phyloP scores from a whole-genome alignment of 2,797 vertebrate genomes.

The Gobio occitaniae region DNA sequence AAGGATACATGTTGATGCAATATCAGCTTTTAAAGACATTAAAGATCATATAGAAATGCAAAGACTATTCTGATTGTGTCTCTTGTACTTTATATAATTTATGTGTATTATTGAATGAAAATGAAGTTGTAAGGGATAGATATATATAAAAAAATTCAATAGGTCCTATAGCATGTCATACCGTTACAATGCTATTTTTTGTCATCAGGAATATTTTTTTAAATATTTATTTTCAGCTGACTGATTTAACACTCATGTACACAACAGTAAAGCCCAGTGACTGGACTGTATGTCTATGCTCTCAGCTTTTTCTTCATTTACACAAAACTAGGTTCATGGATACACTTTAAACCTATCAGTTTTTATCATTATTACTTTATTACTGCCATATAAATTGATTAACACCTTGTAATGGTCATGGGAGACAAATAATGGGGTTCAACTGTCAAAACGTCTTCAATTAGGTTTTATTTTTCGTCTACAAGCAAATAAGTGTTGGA shows the following conservation, averaged over 20 bases:
- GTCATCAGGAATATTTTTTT: not conserved
- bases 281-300: not conserved
- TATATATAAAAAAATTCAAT: no score
- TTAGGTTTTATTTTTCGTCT: not conserved
- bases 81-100: not conserved
- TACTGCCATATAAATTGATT: not conserved
- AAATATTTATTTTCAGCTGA: not conserved
- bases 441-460: not conserved
- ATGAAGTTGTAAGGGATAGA: not conserved
- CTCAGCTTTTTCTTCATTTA: not conserved
- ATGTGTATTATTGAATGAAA: not conserved
- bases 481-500: not conserved
- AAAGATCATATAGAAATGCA: slow-evolving; percentile 64
- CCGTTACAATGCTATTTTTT: not conserved
- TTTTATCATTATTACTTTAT: not conserved
- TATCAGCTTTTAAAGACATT: slow-evolving; percentile 67
- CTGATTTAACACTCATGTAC: not conserved
- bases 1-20: slow-evolving; percentile 59
- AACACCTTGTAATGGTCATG: not conserved
- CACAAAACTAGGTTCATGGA: not conserved
- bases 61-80: not conserved
- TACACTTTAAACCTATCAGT: not conserved
- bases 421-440: not conserved
- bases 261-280: not conserved
- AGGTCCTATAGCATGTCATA: not conserved